Conservation (phyloP, 2,113 vertebrate species). For the Sapajus apella region DNA sequence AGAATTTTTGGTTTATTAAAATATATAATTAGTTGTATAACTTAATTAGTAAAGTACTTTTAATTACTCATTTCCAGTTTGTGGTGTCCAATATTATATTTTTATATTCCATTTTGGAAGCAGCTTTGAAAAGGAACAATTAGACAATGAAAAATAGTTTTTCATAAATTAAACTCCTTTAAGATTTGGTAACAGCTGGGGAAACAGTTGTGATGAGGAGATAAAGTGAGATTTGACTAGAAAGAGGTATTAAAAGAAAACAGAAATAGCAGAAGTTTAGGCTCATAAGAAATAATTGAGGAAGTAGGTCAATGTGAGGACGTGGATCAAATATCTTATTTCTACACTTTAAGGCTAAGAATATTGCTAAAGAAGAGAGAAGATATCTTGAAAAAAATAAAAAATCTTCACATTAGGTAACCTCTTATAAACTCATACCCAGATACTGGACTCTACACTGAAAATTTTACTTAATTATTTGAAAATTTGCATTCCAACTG, state of each 20-base stretch:
- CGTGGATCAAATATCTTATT: neutral
- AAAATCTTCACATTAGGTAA: neutral
- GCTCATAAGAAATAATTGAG: neutral
- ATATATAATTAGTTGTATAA: neutral
- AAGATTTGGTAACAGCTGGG: constrained; percentile 28
- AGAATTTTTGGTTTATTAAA: neutral
- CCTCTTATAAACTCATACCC: neutral
- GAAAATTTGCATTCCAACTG: neutral
- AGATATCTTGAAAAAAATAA: neutral
- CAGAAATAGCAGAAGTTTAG: neutral
- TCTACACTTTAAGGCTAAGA: neutral
- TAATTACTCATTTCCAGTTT: neutral
- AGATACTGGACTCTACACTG: neutral
- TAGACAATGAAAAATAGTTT: neutral
- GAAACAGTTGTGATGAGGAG: constrained; percentile 31
- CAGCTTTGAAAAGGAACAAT: neutral
- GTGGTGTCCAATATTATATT: neutral
- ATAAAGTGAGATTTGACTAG: constrained; percentile 55
- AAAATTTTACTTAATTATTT: neutral
- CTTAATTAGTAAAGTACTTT: neutral
- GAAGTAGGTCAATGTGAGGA: neutral
- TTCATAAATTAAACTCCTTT: neutral
- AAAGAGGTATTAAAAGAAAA: constrained; percentile 47
- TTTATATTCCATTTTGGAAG: neutral
- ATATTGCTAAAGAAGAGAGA: neutral